Evolutionary conservation across 1,140 invertebrate genomes (phyloP), one percentile per base, ranked within the genome.

Genomic region (Agrilus planipennis): DNA sequence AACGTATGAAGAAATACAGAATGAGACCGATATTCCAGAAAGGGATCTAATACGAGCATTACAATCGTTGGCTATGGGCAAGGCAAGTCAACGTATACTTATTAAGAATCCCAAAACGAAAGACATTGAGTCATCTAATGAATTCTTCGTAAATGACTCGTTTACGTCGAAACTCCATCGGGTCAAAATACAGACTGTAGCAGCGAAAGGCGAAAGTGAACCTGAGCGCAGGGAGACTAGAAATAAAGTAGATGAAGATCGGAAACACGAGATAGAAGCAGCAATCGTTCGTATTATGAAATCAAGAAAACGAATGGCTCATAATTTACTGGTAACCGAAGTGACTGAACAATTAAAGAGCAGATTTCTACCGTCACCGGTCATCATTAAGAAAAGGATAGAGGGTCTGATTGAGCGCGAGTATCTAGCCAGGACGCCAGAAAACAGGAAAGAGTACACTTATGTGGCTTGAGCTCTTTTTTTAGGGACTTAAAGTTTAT

Each of bases 201-300:
- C 92, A 21, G 92, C 89, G 5, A 96, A 96, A 67, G 92, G 92
- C 25, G 96, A 99, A 67, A 93, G 90, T 20, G 96, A 99, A 68
- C 95, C 94, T 5, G 95, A 99, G 64, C 75, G 95, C 45, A 84
- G 89, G 62, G 95, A 99, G 70, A 99, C 94, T 0, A 77, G 93
- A 53, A 93, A 79, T 56, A 99, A 98, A 71, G 82, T 86, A 61
- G 95, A 99, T 61, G 96, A 99, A 65, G 95, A 99, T 67, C 75
- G 95, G 44, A 99, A 99, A 66, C 93, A 99, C 64, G 95, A 99
- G 71, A 99, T 99, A 46, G 95, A 99, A 72, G 96, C 96, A 27
- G 94, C 95, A 27, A 96, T 99, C 59, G 96, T 99, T 32, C 78
- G 96, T 55, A 97, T 99, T 55, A 99, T 99, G 96, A 99, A 99